Base-by-base conservation (phyloP, 2,113 vertebrate species). In the Nibea albiflora region DNA sequence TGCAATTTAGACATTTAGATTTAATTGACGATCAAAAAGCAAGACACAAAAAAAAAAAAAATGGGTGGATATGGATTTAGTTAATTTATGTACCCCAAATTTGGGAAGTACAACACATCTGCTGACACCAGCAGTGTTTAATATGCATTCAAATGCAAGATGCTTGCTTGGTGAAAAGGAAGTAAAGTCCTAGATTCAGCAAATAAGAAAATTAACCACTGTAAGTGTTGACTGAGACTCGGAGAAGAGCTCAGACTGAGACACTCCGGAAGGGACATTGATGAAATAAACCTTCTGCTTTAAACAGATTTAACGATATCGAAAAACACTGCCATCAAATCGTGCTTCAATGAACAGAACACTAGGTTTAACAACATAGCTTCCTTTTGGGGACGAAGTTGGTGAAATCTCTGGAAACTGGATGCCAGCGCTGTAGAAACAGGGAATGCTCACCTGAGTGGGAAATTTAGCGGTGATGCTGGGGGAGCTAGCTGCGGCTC, bases 381-480 rank as follows among this genome's bases (percentile, higher is more conserved):
- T 14, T 57, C 26, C 1, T 26, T 26, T 39, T 63, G 1, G 50
- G 39, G 53, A 56, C 26, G 15, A 54, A 24, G 19, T 4, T 12
- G 52, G 66, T 2, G 42, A 76, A 52, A 39, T 28, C 61, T 14
- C 14, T 7, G 20, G 44, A 24, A 31, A 66, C 44, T 42, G 26
- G 50, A 67, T 17, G 15, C 22, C 60, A 14, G 24, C 20, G 2
- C 47, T 22, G 0, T 24, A 56, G 71, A 78, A 71, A 44, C 69
- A 64, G 28, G 57, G 75, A 82, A 65, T 76, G 57, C 54, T 63
- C 85, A 88, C 58, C 63, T 58, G 47, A 58, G 78, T 86, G 84
- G 64, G 67, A 79, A 66, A 80, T 71, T 39, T 22, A 78, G 42
- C 28, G 53, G 63, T 56, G 44, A 66, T 11, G 47, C 58, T 20